Conservation (phyloP, 2,888 invertebrate species). For the Cremastobaeus sp. region DNA sequence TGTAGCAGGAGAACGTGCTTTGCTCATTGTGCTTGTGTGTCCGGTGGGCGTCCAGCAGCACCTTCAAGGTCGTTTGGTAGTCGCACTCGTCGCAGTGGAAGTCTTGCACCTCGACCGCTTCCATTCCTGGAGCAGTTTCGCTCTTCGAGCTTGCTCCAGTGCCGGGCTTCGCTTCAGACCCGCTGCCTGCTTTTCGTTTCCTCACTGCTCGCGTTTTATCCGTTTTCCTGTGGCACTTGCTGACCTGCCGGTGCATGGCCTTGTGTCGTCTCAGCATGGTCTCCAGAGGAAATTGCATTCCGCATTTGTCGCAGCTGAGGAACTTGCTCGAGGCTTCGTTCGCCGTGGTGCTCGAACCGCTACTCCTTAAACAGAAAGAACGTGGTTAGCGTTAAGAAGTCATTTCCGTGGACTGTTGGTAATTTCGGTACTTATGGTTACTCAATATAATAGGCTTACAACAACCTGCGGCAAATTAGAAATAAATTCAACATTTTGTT, state of each 20-base stretch:
- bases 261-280: constrained; percentile 69
- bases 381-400: background rate
- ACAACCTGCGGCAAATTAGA: too few relatives aligned
- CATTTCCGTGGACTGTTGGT: background rate
- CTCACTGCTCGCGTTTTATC: constrained; percentile 2
- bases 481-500: too few relatives aligned
- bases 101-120: constrained; percentile 22
- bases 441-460: too few relatives aligned
- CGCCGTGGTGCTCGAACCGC: background rate
- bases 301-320: constrained; percentile 67
- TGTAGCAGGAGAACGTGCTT: constrained; percentile 43
- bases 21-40: constrained; percentile 5
- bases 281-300: constrained; percentile 67
- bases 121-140: too few relatives aligned
- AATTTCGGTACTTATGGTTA: background rate
- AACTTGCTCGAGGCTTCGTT: constrained; percentile 8
- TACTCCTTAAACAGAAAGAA: background rate
- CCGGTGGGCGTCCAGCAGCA: constrained; percentile 51
- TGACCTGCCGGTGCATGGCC: constrained; percentile 48
- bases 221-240: background rate
- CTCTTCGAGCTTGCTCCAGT: too few relatives aligned
- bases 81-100: constrained; percentile 51
- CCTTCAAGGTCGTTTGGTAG: constrained; percentile 40
- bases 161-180: too few relatives aligned
- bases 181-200: background rate